Conservation (phyloP, 53 echinoderm and acorn worm genomes). For the Echinarachnius parma region DNA sequence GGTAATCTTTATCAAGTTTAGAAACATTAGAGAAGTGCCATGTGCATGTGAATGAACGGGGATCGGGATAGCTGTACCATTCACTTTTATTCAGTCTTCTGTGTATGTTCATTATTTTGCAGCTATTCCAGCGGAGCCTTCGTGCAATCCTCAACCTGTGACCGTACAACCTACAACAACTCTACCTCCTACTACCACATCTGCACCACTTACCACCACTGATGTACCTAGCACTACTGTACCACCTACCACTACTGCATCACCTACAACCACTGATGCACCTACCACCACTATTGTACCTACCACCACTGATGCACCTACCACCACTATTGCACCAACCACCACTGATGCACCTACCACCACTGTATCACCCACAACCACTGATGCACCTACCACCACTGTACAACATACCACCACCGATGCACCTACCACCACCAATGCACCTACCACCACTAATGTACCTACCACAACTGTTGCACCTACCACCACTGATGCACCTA, state of each 20-base stretch:
- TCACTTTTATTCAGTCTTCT: neutral
- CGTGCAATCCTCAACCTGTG: neutral
- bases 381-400: slow-evolving; percentile 6
- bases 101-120: neutral
- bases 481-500: slow-evolving; percentile 3
- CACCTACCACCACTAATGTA: neutral
- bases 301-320: slow-evolving; percentile 1
- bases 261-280: neutral
- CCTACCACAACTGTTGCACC: neutral
- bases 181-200: slow-evolving; percentile 2
- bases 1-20: too few relatives aligned
- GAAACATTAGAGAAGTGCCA: too few relatives aligned
- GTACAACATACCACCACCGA: neutral
- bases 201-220: neutral
- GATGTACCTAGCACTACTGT: neutral
- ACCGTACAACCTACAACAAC: slow-evolving; percentile 7
- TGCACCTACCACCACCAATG: slow-evolving; percentile 4
- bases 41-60: too few relatives aligned
- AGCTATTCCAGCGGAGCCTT: neutral
- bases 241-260: neutral
- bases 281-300: neutral
- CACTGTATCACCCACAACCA: neutral
- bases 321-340: slow-evolving; percentile 6
- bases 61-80: too few relatives aligned
- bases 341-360: slow-evolving; percentile 1